Evolutionary conservation across 2,797 vertebrate genomes (phyloP).

Genomic region (Smutsia temminckii): DNA sequence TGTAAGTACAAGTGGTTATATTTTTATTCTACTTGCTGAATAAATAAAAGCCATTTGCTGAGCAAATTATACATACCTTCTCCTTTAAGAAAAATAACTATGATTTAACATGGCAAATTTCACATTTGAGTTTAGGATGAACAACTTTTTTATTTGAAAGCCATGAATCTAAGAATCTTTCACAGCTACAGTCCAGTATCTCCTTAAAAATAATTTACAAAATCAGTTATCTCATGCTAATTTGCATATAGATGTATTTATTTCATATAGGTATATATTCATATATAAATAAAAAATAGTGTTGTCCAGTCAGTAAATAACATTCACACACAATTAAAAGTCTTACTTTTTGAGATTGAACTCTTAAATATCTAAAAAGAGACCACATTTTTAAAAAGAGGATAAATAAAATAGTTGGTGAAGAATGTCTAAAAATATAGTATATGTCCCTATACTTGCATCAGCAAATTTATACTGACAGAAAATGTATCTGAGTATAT

Average conservation of each 20-base stretch:
- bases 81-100: neutral
- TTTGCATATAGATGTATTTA: constrained; percentile 48
- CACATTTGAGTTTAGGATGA: neutral
- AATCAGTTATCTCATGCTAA: neutral
- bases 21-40: neutral
- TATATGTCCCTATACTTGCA: constrained; percentile 20
- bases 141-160: neutral
- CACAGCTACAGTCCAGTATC: neutral
- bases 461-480: constrained; percentile 37
- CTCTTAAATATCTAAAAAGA: constrained; percentile 58
- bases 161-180: neutral
- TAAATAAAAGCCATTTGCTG: neutral
- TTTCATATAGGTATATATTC: constrained; percentile 39
- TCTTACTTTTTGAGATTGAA: neutral
- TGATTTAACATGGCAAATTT: neutral
- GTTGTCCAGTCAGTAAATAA: constrained; percentile 69
- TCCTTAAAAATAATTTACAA: neutral
- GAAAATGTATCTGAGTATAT: constrained; percentile 11
- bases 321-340: constrained; percentile 42
- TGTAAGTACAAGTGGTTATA: neutral
- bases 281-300: constrained; percentile 78
- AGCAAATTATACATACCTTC: neutral
- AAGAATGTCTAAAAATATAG: constrained; percentile 65
- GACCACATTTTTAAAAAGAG: constrained; percentile 34
- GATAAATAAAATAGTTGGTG: neutral